phyloP scores from a whole-genome alignment of 2,113 vertebrate genomes.

The Myocastor coypus region DNA sequence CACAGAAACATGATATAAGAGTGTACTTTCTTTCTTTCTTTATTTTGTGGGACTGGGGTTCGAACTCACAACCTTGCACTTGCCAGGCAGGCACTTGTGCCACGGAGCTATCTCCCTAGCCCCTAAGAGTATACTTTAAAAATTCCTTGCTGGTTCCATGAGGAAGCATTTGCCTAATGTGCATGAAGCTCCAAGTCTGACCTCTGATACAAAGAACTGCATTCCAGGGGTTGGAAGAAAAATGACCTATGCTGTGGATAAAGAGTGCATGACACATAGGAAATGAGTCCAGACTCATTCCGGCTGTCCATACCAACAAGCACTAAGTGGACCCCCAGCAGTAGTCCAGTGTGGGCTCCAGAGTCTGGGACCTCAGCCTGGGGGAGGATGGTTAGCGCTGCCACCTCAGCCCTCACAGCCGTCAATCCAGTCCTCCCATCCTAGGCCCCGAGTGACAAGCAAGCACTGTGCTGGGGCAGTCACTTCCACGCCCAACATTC shows the following conservation, averaged over 20 bases:
- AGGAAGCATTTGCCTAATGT: too few relatives aligned
- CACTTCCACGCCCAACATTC: neutral
- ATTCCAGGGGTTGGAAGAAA: neutral
- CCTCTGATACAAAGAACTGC: neutral
- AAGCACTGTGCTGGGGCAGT: rapidly evolving
- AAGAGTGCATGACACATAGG: neutral
- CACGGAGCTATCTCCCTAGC: too few relatives aligned
- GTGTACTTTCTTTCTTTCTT: too few relatives aligned
- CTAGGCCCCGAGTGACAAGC: neutral
- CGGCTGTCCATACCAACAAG: neutral
- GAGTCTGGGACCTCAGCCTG: neutral
- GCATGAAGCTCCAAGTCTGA: neutral
- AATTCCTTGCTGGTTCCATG: neutral
- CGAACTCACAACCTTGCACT: too few relatives aligned
- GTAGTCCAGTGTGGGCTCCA: too few relatives aligned
- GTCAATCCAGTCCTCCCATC: too few relatives aligned
- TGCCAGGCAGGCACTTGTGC: too few relatives aligned
- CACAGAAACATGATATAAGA: neutral
- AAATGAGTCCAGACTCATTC: neutral
- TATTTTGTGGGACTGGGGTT: too few relatives aligned
- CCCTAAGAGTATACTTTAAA: neutral
- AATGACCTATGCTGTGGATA: neutral
- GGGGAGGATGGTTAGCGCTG: neutral
- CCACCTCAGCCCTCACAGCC: rapidly evolving
- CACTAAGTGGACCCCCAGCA: too few relatives aligned